Conservation (phyloP, 2,797 vertebrate genomes). For the Microchirus variegatus region DNA sequence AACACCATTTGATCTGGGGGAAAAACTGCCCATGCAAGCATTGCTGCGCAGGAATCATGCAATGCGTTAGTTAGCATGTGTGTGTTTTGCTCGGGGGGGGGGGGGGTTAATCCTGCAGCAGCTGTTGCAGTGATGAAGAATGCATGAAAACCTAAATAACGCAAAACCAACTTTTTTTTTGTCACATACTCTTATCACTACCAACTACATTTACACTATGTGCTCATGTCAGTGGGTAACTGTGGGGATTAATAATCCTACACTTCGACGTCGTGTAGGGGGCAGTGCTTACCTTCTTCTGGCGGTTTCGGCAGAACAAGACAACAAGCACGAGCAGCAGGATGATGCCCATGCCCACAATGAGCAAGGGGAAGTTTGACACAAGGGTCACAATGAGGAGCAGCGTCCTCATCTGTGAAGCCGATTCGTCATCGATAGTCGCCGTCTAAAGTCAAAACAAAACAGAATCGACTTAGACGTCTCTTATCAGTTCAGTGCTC, state of each 20-base stretch:
- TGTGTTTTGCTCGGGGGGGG: conserved; percentile 3
- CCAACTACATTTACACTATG: conserved; percentile 10
- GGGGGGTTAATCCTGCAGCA: conserved; percentile 48
- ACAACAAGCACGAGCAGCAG: conserved; percentile 81
- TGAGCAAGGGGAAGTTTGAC: conserved; percentile 84
- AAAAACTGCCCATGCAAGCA: conserved; percentile 49
- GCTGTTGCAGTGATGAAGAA: conserved; percentile 3
- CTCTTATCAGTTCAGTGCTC: background rate
- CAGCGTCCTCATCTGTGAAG: conserved; percentile 80
- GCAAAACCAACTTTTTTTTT: conserved; percentile 26
- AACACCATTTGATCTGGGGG: conserved; percentile 26
- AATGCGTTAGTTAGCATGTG: conserved; percentile 61
- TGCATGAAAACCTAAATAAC: conserved; percentile 39
- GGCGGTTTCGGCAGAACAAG: conserved; percentile 82
- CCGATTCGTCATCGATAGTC: conserved; percentile 82
- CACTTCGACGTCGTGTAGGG: background rate
- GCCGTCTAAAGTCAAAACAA: conserved; percentile 71
- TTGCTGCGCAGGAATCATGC: conserved; percentile 46
- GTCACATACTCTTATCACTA: conserved; percentile 1
- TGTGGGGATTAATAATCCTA: conserved; percentile 39
- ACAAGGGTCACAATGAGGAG: conserved; percentile 80
- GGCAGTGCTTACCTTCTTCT: conserved; percentile 78
- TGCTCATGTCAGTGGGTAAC: conserved; percentile 46
- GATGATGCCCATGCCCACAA: conserved; percentile 81
- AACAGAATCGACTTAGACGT: conserved; percentile 1